phyloP scores from a whole-genome alignment of 1,140 invertebrate genomes.

The Chrysoperla carnea region DNA sequence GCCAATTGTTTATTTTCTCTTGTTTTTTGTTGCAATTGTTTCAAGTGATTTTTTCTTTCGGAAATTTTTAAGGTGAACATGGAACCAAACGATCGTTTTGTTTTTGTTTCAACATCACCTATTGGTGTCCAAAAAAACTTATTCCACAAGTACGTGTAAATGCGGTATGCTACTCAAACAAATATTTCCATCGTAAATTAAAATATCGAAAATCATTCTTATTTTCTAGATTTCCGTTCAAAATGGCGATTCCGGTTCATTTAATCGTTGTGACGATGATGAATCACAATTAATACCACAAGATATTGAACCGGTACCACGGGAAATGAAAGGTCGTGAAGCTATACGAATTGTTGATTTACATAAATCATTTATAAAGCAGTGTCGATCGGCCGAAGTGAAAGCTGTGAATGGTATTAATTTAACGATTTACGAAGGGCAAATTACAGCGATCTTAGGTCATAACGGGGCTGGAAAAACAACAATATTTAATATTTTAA shows the following conservation, averaged over 20 bases:
- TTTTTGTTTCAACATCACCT: constrained; percentile 52
- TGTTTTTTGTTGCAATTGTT: not conserved
- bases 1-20: not conserved
- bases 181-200: not conserved
- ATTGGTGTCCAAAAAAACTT: constrained; percentile 39
- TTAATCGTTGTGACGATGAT: constrained; percentile 26
- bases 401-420: constrained; percentile 43
- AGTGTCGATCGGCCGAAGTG: constrained; percentile 30
- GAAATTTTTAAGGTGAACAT: constrained; percentile 40
- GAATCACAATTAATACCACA: constrained; percentile 24
- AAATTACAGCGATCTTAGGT: constrained; percentile 74
- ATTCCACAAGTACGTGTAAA: constrained; percentile 21
- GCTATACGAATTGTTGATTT: constrained; percentile 58
- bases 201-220: not conserved
- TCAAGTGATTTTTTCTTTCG: too few species aligned
- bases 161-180: not conserved
- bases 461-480: constrained; percentile 85
- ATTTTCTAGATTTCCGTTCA: constrained; percentile 25
- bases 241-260: constrained; percentile 37
- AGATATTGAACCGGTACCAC: constrained; percentile 55
- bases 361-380: constrained; percentile 40
- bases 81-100: constrained; percentile 49
- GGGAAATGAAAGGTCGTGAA: constrained; percentile 52
- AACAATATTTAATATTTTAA: constrained; percentile 71
- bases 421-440: constrained; percentile 59